These are phyloP conservation scores for Drosophila lacteicornis DNA, from an alignment of 1,140 invertebrate species.

Conservation along the genomic window DNA sequence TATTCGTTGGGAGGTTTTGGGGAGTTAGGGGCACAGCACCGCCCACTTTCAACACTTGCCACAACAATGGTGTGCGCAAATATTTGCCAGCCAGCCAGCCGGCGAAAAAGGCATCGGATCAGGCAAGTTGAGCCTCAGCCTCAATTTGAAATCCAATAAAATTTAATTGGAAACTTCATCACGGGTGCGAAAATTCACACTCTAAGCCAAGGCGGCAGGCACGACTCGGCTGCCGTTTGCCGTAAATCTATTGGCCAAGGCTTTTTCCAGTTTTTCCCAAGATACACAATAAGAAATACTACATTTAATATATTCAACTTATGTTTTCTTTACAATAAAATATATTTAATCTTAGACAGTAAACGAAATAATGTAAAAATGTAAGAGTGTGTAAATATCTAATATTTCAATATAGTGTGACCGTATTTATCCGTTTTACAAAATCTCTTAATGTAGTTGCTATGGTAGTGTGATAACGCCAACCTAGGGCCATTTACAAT, in stretches of 20 bases:
- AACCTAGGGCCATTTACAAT: too few relatives aligned
- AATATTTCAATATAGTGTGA: too few relatives aligned
- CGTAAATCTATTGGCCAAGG: slow-evolving; percentile 76
- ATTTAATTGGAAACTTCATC: slow-evolving; percentile 85
- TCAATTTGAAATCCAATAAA: slow-evolving; percentile 84
- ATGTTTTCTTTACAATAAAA: too few relatives aligned
- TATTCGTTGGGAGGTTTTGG: slow-evolving; percentile 15
- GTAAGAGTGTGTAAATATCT: too few relatives aligned
- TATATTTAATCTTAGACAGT: too few relatives aligned
- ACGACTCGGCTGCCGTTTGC: slow-evolving; percentile 80
- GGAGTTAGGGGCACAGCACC: slow-evolving; percentile 33
- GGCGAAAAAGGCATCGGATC: slow-evolving; percentile 54
- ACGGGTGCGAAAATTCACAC: slow-evolving; percentile 84
- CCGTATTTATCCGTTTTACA: neutral
- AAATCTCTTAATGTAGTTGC: too few relatives aligned
- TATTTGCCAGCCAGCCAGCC: slow-evolving; percentile 67
- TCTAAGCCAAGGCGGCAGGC: slow-evolving; percentile 64
- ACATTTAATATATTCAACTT: neutral
- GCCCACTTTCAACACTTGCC: slow-evolving; percentile 83
- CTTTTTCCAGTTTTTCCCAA: slow-evolving; percentile 43
- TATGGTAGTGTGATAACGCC: too few relatives aligned
- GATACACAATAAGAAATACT: neutral
- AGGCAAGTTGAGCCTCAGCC: slow-evolving; percentile 53
- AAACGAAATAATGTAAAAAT: too few relatives aligned
- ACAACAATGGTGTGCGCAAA: slow-evolving; percentile 78